Conservation (phyloP, 2,113 vertebrate species). For the Notechis scutatus region DNA sequence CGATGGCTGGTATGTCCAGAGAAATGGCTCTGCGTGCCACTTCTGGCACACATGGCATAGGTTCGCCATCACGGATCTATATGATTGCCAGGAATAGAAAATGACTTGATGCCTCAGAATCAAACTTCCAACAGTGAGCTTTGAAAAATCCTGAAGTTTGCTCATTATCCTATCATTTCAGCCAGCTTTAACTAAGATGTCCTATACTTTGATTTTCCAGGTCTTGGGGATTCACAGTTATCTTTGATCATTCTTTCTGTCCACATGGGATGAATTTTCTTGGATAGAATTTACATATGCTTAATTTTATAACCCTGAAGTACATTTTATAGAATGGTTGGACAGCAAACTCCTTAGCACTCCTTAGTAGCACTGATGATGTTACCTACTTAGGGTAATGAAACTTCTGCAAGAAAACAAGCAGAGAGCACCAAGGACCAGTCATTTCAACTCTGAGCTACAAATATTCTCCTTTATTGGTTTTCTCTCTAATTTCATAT, state of each 20-base stretch:
- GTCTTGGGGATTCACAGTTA: background rate
- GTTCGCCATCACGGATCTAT: no score
- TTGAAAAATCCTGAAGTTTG: background rate
- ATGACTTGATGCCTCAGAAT: background rate
- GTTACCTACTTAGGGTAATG: no score
- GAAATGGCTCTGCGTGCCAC: no score
- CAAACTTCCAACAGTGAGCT: background rate
- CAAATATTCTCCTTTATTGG: no score
- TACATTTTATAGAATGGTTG: background rate
- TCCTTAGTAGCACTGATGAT: no score
- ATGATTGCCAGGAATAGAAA: background rate
- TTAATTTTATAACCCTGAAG: background rate
- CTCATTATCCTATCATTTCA: background rate
- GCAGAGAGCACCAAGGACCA: no score
- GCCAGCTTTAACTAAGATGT: background rate
- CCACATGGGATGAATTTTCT: background rate
- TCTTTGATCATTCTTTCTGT: background rate
- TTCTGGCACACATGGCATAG: no score
- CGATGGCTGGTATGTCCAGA: no score
- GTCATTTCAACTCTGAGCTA: no score
- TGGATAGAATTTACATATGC: background rate
- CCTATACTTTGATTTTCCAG: background rate
- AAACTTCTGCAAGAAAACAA: no score
- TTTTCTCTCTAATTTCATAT: background rate
- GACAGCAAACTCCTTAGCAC: no score